Base-by-base conservation (phyloP, 2,113 vertebrate genomes). In the Solenodon paradoxus region DNA sequence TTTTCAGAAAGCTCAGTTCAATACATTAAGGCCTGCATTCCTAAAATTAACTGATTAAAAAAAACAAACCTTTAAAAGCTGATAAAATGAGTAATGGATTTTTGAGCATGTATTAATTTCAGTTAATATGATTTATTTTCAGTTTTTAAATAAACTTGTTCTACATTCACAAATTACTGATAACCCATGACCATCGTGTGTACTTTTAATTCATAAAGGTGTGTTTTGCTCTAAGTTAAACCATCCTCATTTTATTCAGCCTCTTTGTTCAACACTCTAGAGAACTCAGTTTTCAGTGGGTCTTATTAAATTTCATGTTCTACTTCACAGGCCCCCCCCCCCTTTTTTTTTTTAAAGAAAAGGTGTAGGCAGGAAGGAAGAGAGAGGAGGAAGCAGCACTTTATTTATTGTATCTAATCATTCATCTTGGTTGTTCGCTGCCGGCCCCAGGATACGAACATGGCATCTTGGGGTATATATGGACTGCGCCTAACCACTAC, bases 1-100 rank as follows among this genome's bases (percentile, higher is more conserved):
- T 78, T 90, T 96, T 69, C 49, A 75, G 30, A 90, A 93, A 66
- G 30, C 77, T 94, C 42, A 82, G 45, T 94, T 96, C 53, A 63
- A n/a, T 94, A 94, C 87, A 68, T 84, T 80, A 96, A 88, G 55
- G n/a, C 72, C 69, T 85, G 6, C 17, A 71, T 68, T 95, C 24
- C 69, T 86, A 92, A 88, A 84, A 88, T 82, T 75, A n/a, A 85
- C 69, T 49, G 51, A 59, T 83, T 61, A 75, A 20, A 83, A 75
- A 69, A 84, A 61, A 4, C 53, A 93, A 88, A 30, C 24, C 38
- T 92, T 63, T 24, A 96, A 49, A 69, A 96, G 66, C 42, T 87
- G 66, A 80, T 66, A 35, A 69, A 91, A 95, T 71, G 38, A 86
- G 7, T 28, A 78, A 77, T 64, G 55, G 47, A 74, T 19, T 53